These are phyloP conservation scores for Erethizon dorsatum DNA, from an alignment of 2,797 vertebrate genomes.

Conservation along the genomic window DNA sequence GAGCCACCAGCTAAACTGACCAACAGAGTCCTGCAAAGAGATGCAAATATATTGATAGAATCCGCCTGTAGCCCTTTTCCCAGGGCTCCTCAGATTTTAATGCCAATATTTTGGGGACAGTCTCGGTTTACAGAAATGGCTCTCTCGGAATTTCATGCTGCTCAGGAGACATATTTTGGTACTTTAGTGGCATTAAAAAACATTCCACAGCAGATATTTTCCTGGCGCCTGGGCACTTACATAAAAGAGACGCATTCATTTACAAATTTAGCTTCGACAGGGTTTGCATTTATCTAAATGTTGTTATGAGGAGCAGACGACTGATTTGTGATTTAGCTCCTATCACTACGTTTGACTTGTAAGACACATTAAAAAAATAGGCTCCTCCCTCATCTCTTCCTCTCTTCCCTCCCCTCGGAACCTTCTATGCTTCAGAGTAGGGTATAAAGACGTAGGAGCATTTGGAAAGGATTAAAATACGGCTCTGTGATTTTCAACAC, in stretches of 20 bases:
- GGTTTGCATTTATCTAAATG: not conserved
- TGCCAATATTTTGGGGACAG: constrained; percentile 5
- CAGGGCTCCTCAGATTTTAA: constrained; percentile 25
- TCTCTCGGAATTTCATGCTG: constrained; percentile 67
- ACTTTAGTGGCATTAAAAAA: constrained; percentile 51
- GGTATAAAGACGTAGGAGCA: not conserved
- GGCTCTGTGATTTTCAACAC: constrained; percentile 60
- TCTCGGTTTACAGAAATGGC: constrained; percentile 61
- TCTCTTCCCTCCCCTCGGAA: not conserved
- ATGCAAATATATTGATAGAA: not conserved
- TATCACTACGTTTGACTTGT: not conserved
- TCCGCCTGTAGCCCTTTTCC: not conserved
- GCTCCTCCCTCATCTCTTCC: constrained; percentile 59
- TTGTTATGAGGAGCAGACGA: not conserved
- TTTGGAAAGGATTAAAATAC: constrained; percentile 62
- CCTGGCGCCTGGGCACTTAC: constrained; percentile 45
- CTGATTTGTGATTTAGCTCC: constrained; percentile 27
- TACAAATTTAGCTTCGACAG: constrained; percentile 34
- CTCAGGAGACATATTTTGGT: constrained; percentile 55
- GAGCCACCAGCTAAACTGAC: not conserved
- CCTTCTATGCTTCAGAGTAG: not conserved
- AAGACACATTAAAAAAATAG: constrained; percentile 43
- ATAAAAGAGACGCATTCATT: constrained; percentile 2
- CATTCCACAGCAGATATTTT: constrained; percentile 64
- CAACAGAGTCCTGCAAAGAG: not conserved